Conservation (phyloP, 1,140 invertebrate genomes). For the Carposina sasakii region DNA sequence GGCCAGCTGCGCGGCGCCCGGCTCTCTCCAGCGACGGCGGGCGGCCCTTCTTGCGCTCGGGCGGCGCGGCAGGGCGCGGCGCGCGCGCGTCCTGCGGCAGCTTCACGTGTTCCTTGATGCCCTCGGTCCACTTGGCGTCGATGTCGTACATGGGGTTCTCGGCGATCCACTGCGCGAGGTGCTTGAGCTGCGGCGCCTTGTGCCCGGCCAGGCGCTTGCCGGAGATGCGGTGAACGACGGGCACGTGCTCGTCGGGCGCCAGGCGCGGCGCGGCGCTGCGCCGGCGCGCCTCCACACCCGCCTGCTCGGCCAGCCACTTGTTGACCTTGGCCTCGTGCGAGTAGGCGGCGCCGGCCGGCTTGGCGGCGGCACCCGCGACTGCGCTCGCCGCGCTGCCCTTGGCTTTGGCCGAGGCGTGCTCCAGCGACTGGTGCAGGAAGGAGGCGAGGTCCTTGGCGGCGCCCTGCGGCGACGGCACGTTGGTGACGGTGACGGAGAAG, state of each 20-base stretch:
- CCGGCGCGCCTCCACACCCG: constrained; percentile 79
- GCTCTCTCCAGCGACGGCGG: constrained; percentile 78
- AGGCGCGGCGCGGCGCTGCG: constrained; percentile 77
- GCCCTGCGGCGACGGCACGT: constrained; percentile 79
- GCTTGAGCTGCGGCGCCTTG: constrained; percentile 95
- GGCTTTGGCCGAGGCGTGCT: constrained; percentile 79
- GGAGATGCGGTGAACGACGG: constrained; percentile 93
- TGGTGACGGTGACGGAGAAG: constrained; percentile 87
- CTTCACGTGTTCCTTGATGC: constrained; percentile 91
- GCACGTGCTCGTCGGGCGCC: constrained; percentile 95
- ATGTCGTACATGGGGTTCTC: constrained; percentile 98
- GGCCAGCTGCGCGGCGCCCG: constrained; percentile 70
- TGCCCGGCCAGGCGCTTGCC: constrained; percentile 95
- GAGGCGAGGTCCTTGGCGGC: constrained; percentile 81
- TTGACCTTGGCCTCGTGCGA: constrained; percentile 92
- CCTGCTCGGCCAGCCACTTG: constrained; percentile 91
- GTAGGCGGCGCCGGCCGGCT: constrained; percentile 75
- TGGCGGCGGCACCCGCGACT: neutral
- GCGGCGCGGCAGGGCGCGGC: constrained; percentile 71
- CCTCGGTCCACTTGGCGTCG: constrained; percentile 96
- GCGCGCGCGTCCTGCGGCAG: constrained; percentile 85
- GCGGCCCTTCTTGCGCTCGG: constrained; percentile 76
- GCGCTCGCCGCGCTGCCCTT: neutral
- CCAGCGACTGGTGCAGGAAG: constrained; percentile 79
- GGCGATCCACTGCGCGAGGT: constrained; percentile 89